Conservation (phyloP, 1,140 invertebrate genomes). For the Micrasema minimum region DNA sequence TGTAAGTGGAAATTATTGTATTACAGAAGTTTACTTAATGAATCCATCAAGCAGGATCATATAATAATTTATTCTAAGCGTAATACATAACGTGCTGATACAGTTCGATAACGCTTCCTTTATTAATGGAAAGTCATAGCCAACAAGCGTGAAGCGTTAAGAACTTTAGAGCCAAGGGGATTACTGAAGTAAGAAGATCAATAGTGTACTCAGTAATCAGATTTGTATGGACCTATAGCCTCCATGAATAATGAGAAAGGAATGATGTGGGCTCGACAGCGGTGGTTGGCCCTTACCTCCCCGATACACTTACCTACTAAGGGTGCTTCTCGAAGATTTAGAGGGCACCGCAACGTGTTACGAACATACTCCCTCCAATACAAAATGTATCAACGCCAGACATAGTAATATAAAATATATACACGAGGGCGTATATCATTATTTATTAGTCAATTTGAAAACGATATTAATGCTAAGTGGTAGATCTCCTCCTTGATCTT, state of each 20-base stretch:
- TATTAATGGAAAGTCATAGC: neutral
- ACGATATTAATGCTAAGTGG: no score
- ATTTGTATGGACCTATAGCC: slow-evolving; percentile 11
- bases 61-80: no score
- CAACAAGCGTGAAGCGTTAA: slow-evolving; percentile 12
- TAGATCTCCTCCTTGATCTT: no score
- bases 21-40: no score
- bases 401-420: no score
- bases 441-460: no score
- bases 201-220: slow-evolving; percentile 33
- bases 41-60: no score
- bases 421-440: no score
- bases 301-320: neutral
- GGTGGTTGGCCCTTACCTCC: neutral
- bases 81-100: neutral
- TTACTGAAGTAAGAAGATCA: slow-evolving; percentile 14
- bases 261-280: slow-evolving; percentile 25
- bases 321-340: slow-evolving; percentile 2
- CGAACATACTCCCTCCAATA: neutral
- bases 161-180: neutral
- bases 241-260: slow-evolving; percentile 27
- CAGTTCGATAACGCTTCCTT: neutral
- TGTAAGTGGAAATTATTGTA: no score
- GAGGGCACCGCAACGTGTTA: neutral
- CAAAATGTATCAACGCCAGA: no score